Evolutionary conservation across 2,888 invertebrate species (phyloP), one percentile per base, ranked within the genome.

Genomic region (Belgica antarctica): DNA sequence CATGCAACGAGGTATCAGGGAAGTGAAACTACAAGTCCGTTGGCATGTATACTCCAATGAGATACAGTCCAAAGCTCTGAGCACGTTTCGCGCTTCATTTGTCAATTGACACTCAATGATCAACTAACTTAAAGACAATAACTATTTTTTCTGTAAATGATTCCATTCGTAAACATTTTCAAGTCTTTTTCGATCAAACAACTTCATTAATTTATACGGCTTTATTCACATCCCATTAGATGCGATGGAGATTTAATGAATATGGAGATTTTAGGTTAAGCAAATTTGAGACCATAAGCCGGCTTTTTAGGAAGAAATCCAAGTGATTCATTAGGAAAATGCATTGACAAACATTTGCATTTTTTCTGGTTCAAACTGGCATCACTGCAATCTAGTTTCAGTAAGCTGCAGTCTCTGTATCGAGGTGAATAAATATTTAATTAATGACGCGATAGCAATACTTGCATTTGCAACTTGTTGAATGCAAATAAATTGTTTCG

Each of bases 331-430:
- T n/a, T 8, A 31, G 34, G 34, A 41, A 52, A 52, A 52, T 52
- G 52, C 52, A 52, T 52, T 22, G 12, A n/a, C 22, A 4, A 52
- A 52, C 12, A 52, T 52, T 52, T 52, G n/a, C 52, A 52, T 52
- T 52, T 15, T 41, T 22, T 22, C n/a, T n/a, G n/a, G n/a, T n/a
- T n/a, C n/a, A n/a, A n/a, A n/a, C n/a, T n/a, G 12, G 34, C 5
- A 31, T 31, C 12, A 12, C 5, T 31, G 34, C 34, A 12, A 31
- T 31, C 5, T 8, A 31, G 34, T 31, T 31, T 12, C 5, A 5
- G 12, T 31, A 31, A 8, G 12, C 34, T 12, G 12, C 34, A 31
- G n/a, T n/a, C n/a, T n/a, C n/a, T n/a, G n/a, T n/a, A n/a, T 8
- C 34, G 34, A 31, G 12, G 34, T 5, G 34, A 31, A n/a, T n/a